Evolutionary conservation across 2,797 vertebrate species (phyloP).

Genomic region (Acrossocheilus fasciatus): DNA sequence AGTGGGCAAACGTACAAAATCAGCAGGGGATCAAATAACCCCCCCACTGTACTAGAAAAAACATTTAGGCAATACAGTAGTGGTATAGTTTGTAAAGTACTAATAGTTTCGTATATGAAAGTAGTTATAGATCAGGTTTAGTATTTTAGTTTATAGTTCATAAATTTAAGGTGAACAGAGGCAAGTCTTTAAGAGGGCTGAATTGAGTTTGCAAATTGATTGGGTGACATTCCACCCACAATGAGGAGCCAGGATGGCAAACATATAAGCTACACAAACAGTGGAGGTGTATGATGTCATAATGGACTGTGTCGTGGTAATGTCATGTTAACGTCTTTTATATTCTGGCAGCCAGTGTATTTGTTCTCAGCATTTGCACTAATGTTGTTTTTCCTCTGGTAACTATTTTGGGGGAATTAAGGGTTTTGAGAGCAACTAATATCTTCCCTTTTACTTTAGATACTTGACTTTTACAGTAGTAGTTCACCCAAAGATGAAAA

Average conservation of each 20-base stretch:
- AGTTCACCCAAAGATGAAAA: neutral
- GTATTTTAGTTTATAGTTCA: neutral
- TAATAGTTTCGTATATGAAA: neutral
- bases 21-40: too few species aligned
- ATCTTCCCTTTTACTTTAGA: constrained; percentile 32
- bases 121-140: neutral
- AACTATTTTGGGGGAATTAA: neutral
- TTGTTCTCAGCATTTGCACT: constrained; percentile 54
- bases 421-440: constrained; percentile 12
- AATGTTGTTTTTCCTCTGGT: constrained; percentile 2
- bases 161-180: neutral
- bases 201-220: neutral
- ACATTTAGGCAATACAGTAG: neutral
- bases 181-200: neutral
- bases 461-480: constrained; percentile 42
- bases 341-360: neutral
- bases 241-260: neutral
- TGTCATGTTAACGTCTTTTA: neutral
- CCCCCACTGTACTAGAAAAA: neutral
- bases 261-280: constrained; percentile 7
- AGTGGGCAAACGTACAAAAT: too few species aligned
- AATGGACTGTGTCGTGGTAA: neutral
- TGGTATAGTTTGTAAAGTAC: neutral
- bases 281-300: neutral
- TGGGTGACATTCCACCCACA: constrained; percentile 1